A percentile compares a stretch with the other conserved stretches of the same genome.
These are phyloP conservation scores for Dryas iulia DNA, from an alignment of 1,140 invertebrate genomes.

Conservation along the genomic window DNA sequence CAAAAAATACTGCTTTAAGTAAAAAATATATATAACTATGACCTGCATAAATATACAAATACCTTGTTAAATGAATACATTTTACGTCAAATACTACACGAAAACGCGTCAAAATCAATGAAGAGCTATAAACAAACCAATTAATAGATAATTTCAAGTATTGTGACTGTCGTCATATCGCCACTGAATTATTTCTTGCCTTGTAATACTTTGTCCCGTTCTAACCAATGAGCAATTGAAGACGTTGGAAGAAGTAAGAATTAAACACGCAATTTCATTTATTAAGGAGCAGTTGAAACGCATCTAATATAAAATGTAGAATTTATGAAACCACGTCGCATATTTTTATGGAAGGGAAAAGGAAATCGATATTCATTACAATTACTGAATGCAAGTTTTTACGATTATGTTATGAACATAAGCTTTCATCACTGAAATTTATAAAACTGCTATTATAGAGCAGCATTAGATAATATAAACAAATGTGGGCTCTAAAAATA, in stretches of 20 bases:
- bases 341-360: slow-evolving; percentile 11
- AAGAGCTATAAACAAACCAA: slow-evolving; percentile 59
- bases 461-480: slow-evolving; percentile 49
- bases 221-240: neutral
- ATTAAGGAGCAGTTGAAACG: slow-evolving; percentile 15
- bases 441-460: slow-evolving; percentile 9
- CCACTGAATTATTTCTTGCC: slow-evolving; percentile 48
- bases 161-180: slow-evolving; percentile 53
- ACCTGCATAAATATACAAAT: neutral
- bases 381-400: slow-evolving; percentile 6
- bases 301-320: slow-evolving; percentile 25
- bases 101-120: slow-evolving; percentile 36
- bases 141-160: slow-evolving; percentile 68
- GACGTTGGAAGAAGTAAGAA: slow-evolving; percentile 6
- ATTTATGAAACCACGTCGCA: slow-evolving; percentile 15
- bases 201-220: slow-evolving; percentile 18
- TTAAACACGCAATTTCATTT: slow-evolving; percentile 20
- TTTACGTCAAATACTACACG: slow-evolving; percentile 14
- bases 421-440: slow-evolving; percentile 18
- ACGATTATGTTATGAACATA: slow-evolving; percentile 14
- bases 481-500: slow-evolving; percentile 41
- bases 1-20: neutral
- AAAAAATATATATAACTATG: slow-evolving; percentile 1
- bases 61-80: neutral
- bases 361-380: slow-evolving; percentile 11